These are phyloP conservation scores for Drosophila bipectinata DNA, from an alignment of 1,140 invertebrate species.

Conservation along the genomic window DNA sequence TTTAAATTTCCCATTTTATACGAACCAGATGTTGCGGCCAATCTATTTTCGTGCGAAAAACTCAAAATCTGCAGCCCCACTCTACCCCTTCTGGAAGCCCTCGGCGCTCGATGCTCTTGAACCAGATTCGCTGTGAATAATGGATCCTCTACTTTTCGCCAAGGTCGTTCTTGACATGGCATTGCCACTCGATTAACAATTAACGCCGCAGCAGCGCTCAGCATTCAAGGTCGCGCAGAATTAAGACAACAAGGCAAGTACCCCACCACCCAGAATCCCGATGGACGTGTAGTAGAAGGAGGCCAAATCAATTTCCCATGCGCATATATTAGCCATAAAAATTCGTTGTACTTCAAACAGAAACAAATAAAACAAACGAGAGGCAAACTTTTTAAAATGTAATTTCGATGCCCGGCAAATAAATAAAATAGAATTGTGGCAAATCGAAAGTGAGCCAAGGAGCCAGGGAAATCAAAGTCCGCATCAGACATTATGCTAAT, in stretches of 20 bases:
- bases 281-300: background rate
- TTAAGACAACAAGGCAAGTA: background rate
- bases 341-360: slow-evolving; percentile 40
- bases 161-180: slow-evolving; percentile 62
- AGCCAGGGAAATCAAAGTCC: slow-evolving; percentile 46
- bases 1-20: slow-evolving; percentile 51
- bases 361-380: slow-evolving; percentile 57
- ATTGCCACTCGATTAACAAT: slow-evolving; percentile 52
- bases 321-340: slow-evolving; percentile 80
- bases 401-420: slow-evolving; percentile 63
- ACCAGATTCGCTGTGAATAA: slow-evolving; percentile 59
- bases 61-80: slow-evolving; percentile 45
- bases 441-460: slow-evolving; percentile 57
- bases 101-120: slow-evolving; percentile 53
- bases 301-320: slow-evolving; percentile 61
- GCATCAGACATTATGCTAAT: slow-evolving; percentile 74
- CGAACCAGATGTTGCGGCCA: slow-evolving; percentile 59
- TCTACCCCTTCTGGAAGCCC: slow-evolving; percentile 16
- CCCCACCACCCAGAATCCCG: background rate
- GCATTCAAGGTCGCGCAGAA: slow-evolving; percentile 38
- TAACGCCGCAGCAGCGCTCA: slow-evolving; percentile 12
- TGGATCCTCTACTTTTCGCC: slow-evolving; percentile 53
- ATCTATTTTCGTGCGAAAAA: slow-evolving; percentile 63
- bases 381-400: slow-evolving; percentile 76
- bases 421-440: slow-evolving; percentile 76